Conservation (phyloP, 2,888 invertebrate species). For the Agrypnus murinus region DNA sequence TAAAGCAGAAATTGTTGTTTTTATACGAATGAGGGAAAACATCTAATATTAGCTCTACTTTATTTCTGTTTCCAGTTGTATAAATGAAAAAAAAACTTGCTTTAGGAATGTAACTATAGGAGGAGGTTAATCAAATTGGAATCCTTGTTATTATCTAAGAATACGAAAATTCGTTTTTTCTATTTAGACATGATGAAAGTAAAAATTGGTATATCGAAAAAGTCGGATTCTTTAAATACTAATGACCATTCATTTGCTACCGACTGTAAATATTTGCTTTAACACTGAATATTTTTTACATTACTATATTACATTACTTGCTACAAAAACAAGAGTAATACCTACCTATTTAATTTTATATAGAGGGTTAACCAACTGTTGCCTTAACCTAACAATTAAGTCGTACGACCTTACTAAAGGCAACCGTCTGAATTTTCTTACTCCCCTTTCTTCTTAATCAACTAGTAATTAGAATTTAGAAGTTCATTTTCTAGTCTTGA, state of each 20-base stretch:
- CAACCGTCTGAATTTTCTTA: conserved; percentile 25
- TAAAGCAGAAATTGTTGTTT: not conserved
- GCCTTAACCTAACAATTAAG: conserved; percentile 11
- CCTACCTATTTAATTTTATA: not conserved
- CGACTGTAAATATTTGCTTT: too few relatives aligned
- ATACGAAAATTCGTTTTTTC: not conserved
- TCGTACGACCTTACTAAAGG: conserved; percentile 4
- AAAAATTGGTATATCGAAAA: too few relatives aligned
- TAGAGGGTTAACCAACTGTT: conserved; percentile 4
- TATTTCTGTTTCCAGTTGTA: conserved; percentile 2
- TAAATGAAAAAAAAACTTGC: not conserved
- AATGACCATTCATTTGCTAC: too few relatives aligned
- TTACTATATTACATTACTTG: too few relatives aligned
- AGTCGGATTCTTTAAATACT: too few relatives aligned
- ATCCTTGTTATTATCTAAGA: not conserved
- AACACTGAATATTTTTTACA: too few relatives aligned
- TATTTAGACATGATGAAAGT: too few relatives aligned
- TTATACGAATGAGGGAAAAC: not conserved
- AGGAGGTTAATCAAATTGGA: not conserved
- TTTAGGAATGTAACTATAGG: not conserved
- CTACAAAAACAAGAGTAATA: not conserved
- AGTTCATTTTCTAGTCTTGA: conserved; percentile 37
- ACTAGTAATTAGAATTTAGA: conserved; percentile 39
- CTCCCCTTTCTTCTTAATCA: conserved; percentile 31
- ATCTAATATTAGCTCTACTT: not conserved